Conservation (phyloP, 2,797 vertebrate species). For the Catamblyrhynchus diadema region DNA sequence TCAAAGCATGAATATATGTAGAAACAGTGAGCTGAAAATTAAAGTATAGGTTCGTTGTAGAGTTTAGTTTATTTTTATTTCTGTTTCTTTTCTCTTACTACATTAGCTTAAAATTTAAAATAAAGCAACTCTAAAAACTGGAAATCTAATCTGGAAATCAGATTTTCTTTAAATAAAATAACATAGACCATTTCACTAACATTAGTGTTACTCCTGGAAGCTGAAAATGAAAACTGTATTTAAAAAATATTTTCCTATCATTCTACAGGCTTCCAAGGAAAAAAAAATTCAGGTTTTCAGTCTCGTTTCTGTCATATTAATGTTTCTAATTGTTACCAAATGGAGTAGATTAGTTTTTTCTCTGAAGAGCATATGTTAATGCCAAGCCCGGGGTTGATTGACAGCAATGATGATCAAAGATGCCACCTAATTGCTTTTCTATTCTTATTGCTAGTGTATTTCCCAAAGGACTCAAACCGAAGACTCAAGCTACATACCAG, state of each 20-base stretch:
- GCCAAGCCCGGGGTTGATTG: constrained; percentile 44
- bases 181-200: not conserved
- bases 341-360: constrained; percentile 59
- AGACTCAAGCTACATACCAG: constrained; percentile 23
- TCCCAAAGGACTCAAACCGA: constrained; percentile 54
- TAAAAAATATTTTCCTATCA: not conserved
- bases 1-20: not conserved
- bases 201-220: not conserved
- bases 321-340: constrained; percentile 54
- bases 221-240: not conserved
- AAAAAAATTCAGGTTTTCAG: not conserved
- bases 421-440: constrained; percentile 60
- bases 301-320: constrained; percentile 43
- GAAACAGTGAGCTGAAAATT: not conserved
- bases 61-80: not conserved
- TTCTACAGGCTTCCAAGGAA: not conserved
- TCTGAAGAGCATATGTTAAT: constrained; percentile 63
- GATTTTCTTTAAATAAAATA: not conserved
- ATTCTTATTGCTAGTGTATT: constrained; percentile 50
- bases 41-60: not conserved
- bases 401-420: constrained; percentile 57
- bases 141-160: not conserved
- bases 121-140: not conserved
- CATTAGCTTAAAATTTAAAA: not conserved
- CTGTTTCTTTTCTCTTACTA: not conserved